Base-by-base conservation (phyloP, 2,797 vertebrate genomes). In the Arnoldichthys spilopterus region DNA sequence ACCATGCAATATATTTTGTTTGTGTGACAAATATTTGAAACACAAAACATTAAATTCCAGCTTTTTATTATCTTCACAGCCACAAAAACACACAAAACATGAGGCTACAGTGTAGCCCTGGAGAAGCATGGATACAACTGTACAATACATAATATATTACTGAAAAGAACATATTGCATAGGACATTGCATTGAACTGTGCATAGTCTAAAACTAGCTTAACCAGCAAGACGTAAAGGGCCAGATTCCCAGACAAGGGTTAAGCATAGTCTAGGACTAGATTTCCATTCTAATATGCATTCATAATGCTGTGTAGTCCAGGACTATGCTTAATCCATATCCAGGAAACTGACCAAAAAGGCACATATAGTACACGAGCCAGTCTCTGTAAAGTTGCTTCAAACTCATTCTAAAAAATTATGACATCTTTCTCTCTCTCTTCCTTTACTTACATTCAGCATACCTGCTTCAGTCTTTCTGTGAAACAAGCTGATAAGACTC, bases 131-230 rank as follows among this genome's bases (percentile, higher is more conserved):
- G 22, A 34, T 59, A 18, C 1, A 34, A 56, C 8, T 66, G 61
- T 56, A 69, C 40, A 54, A 34, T 68, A 32, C 15, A 51, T 49
- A 28, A 18, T 69, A 68, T 7, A 62, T 62, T 7, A 34, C 45
- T 51, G 28, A 69, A 69, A 49, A 26, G 6, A 69, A 30, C 15
- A 16, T 30, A 47, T 49, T 68, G 43, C 45, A 68, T 26, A 47
- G 64, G 24, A 68, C 66, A 69, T 49, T 51, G 45, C 47, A 69
- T 20, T 69, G 66, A 30, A 51, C 45, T 30, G 40, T 13, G 18
- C 34, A 69, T 51, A 2, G 45, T 32, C 20, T 30, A 15, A 30
- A 30, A 30, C 45, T 26, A 34, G 12, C 13, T 28, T 30, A 26
- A 47, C 64, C 40, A 26, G 40, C 40, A 67, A 24, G 26, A 28